phyloP scores from a whole-genome alignment of 2,797 vertebrate species.

The Muscicapa comitata region DNA sequence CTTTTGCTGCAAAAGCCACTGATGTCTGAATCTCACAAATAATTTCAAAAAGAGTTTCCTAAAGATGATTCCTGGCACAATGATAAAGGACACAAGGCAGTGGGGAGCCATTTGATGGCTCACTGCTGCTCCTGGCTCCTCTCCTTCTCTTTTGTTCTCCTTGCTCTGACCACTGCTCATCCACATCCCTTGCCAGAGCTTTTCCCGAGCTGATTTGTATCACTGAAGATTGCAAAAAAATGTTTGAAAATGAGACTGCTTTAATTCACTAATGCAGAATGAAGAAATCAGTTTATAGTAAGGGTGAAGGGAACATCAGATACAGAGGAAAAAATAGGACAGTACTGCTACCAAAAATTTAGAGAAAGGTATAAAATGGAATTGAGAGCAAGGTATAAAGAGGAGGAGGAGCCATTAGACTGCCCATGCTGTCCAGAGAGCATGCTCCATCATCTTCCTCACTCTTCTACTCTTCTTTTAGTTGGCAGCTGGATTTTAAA shows the following conservation, averaged over 20 bases:
- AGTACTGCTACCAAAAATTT: neutral
- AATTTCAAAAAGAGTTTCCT: neutral
- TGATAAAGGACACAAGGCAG: neutral
- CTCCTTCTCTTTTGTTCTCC: neutral
- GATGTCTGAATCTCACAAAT: neutral
- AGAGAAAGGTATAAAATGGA: fast-evolving
- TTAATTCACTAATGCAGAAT: neutral
- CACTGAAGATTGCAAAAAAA: neutral
- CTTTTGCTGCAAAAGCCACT: neutral
- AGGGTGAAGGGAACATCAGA: neutral
- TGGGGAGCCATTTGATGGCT: neutral
- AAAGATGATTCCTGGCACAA: neutral
- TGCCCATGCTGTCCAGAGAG: neutral
- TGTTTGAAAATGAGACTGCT: neutral
- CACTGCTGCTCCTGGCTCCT: neutral
- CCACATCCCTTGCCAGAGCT: neutral
- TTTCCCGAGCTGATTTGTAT: neutral
- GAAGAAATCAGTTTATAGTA: neutral
- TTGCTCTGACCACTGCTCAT: neutral
- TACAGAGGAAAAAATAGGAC: neutral
- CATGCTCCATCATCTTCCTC: neutral
- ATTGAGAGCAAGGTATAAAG: neutral
- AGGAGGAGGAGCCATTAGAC: neutral
- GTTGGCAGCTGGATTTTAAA: neutral
- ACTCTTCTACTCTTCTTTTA: neutral